phyloP scores from a whole-genome alignment of 2,797 vertebrate species.

The Protosalanx chinensis region DNA sequence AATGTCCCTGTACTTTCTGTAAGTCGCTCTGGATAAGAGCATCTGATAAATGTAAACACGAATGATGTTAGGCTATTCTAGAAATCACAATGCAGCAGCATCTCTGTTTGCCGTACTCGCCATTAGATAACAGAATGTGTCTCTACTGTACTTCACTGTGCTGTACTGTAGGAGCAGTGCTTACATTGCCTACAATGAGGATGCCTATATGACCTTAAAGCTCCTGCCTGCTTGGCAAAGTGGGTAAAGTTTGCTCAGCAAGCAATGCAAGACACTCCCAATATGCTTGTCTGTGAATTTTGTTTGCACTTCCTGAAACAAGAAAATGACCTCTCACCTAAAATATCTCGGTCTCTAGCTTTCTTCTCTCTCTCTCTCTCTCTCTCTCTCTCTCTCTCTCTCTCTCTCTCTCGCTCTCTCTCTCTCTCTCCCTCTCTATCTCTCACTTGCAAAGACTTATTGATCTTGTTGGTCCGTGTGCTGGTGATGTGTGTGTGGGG shows the following conservation, averaged over 20 bases:
- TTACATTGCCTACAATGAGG: background rate
- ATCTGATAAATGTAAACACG: too few relatives aligned
- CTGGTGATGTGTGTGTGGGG: background rate
- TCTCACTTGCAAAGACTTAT: too few relatives aligned
- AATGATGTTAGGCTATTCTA: too few relatives aligned
- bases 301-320: conserved; percentile 1
- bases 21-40: too few relatives aligned
- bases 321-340: too few relatives aligned
- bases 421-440: too few relatives aligned
- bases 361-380: background rate
- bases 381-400: background rate
- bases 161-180: background rate
- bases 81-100: too few relatives aligned
- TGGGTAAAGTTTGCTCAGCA: background rate
- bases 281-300: background rate
- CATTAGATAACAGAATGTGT: background rate
- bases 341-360: too few relatives aligned
- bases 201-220: background rate
- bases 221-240: background rate
- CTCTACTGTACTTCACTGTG: background rate
- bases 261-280: background rate
- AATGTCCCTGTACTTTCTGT: too few relatives aligned
- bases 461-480: background rate
- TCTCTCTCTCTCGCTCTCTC: background rate
- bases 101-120: too few relatives aligned